phyloP scores from a whole-genome alignment of 2,797 vertebrate genomes.

The Tapirus indicus region DNA sequence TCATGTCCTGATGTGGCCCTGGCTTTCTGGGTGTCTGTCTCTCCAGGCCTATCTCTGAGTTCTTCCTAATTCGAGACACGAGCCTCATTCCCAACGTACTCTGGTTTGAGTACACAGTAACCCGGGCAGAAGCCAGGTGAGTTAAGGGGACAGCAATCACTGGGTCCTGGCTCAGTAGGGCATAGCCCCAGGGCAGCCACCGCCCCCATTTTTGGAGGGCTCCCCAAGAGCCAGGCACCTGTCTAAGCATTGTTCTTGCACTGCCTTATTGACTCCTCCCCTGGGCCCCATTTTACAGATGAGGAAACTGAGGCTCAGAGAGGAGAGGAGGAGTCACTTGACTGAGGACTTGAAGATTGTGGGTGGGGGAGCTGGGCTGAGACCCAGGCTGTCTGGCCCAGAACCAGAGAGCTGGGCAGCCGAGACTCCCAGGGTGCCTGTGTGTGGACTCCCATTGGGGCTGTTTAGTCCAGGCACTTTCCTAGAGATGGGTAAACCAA shows the following conservation, averaged over 20 bases:
- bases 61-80: slow-evolving; percentile 99
- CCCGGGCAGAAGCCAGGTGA: slow-evolving; percentile 99
- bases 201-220: not conserved
- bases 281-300: not conserved
- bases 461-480: not conserved
- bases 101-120: slow-evolving; percentile 99
- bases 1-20: not conserved
- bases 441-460: not conserved
- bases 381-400: not conserved
- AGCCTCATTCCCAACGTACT: slow-evolving; percentile 99
- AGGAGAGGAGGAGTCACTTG: not conserved
- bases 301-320: not conserved
- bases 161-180: not conserved
- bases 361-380: not conserved
- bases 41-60: slow-evolving; percentile 97
- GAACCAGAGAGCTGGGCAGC: not conserved
- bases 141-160: not conserved
- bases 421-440: not conserved
- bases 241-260: not conserved
- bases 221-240: not conserved
- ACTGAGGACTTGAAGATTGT: not conserved
- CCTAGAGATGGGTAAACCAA: not conserved
- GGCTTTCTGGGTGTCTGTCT: not conserved
- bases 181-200: not conserved
- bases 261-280: not conserved